phyloP scores from a whole-genome alignment of 2,797 vertebrate genomes.

The Rhodeus uyekii region DNA sequence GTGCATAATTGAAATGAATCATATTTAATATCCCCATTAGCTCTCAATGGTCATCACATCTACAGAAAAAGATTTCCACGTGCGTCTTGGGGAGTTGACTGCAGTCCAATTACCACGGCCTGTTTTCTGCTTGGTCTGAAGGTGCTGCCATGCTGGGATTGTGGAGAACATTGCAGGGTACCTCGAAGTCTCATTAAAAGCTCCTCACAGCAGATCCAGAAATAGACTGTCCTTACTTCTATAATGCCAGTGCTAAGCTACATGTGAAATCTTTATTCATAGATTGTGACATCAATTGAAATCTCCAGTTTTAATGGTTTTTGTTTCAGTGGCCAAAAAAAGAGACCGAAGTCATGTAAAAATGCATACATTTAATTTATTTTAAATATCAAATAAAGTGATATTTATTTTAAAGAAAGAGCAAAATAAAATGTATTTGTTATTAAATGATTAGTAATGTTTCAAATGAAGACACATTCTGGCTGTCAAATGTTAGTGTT shows the following conservation, averaged over 20 bases:
- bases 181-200: constrained; percentile 39
- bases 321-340: neutral
- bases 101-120: constrained; percentile 38
- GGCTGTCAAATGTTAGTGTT: neutral
- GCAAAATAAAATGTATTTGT: neutral
- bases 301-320: neutral
- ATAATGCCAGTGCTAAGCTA: neutral
- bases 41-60: constrained; percentile 41
- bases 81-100: constrained; percentile 14
- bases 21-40: constrained; percentile 52
- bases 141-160: constrained; percentile 34
- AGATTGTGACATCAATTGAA: neutral
- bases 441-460: neutral
- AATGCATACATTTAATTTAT: neutral
- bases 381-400: neutral
- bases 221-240: constrained; percentile 7
- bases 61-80: constrained; percentile 38
- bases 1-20: constrained; percentile 49
- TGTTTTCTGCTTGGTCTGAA: constrained; percentile 11
- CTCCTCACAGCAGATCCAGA: constrained; percentile 8
- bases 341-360: neutral
- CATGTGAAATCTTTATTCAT: neutral
- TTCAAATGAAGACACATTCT: neutral
- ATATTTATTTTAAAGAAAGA: neutral
- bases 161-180: constrained; percentile 23